These are phyloP conservation scores for Cyaniris semiargus DNA, from an alignment of 2,888 invertebrate species.

Conservation along the genomic window DNA sequence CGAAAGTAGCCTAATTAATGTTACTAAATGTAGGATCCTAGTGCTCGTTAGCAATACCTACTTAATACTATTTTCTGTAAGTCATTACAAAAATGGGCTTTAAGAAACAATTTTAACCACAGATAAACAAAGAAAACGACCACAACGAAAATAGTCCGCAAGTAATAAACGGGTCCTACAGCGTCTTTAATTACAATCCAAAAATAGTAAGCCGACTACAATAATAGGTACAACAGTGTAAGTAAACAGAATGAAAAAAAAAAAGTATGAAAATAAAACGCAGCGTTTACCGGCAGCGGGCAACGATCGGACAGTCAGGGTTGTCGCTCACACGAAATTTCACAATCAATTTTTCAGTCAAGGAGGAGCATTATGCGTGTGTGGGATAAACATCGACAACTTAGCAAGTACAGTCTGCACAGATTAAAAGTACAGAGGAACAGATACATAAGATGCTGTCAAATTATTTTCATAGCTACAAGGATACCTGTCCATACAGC, in stretches of 20 bases:
- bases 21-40: too few species aligned
- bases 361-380: neutral
- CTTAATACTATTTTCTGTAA: neutral
- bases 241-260: constrained; percentile 49
- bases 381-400: neutral
- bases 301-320: constrained; percentile 42
- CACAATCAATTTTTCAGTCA: neutral
- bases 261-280: constrained; percentile 56
- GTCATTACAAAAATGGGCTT: neutral
- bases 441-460: too few species aligned
- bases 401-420: neutral
- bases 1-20: too few species aligned
- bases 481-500: too few species aligned
- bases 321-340: neutral
- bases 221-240: constrained; percentile 52
- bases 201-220: constrained; percentile 15
- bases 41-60: too few species aligned
- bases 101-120: neutral
- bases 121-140: neutral
- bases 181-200: neutral
- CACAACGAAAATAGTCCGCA: neutral
- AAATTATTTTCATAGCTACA: too few species aligned
- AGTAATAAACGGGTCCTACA: neutral
- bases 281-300: constrained; percentile 60
- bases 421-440: too few species aligned